Base-by-base conservation (phyloP, 1,140 invertebrate genomes). In the Drosophila azteca region DNA sequence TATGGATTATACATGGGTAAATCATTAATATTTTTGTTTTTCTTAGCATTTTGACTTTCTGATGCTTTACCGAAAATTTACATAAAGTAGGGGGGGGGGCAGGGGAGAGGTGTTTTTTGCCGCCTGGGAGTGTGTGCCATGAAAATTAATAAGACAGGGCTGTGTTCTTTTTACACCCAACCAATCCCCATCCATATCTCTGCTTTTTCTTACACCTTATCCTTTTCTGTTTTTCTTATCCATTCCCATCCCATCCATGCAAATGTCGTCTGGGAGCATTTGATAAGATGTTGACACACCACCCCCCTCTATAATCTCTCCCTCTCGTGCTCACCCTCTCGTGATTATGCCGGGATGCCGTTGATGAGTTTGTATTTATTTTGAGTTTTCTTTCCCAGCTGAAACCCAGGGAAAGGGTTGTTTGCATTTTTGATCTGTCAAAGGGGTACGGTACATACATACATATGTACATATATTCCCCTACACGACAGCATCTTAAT, bases 21-120 rank as follows among this genome's bases (percentile, higher is more conserved):
- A 88, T 87, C 79, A 88, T 87, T 87, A 87, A 88, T 69, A 69
- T 87, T 83, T 76, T 87, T 87, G 82, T 85, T 87, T 79, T 82
- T 88, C 78, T 72, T 79, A 50, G 63, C 66, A 55, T 87, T 74
- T 85, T 76, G 53, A 57, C 82, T 82, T 82, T 67, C 48, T 66
- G 64, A 58, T 69, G 76, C 67, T 65, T 39, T 15, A 39, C 48
- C 45, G 44, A 54, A 71, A 79, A 87, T 88, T 83, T 88, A 58
- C 83, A 87, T 87, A 88, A 79, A 68, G 70, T 65, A 68, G 75
- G 81, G 64, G 29, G 29, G 68, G 75, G 81, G 64, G 29, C 7
- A 20, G 17, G 17, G 17, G 17, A 20, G 17, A 20, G 17, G 31
- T 4, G 2, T 9, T 35, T 71, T 77, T 51, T 80, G 68, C 59